These are phyloP conservation scores for Colinus virginianus DNA, from an alignment of 2,113 vertebrate species.

Conservation along the genomic window DNA sequence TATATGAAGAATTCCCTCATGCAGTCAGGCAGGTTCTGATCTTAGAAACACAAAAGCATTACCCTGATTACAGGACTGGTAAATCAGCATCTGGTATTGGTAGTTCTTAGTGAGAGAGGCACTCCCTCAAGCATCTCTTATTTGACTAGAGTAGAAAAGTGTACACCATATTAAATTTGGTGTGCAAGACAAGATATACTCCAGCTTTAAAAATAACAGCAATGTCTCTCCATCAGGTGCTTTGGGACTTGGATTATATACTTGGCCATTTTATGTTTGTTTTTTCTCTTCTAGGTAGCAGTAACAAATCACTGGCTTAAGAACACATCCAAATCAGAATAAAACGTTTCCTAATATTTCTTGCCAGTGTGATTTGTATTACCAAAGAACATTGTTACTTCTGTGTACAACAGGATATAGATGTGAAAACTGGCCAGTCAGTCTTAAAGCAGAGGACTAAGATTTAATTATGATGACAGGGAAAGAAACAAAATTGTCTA, in stretches of 20 bases:
- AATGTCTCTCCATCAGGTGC: conserved; percentile 38
- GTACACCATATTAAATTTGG: conserved; percentile 38
- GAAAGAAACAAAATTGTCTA: neutral
- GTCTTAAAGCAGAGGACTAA: neutral
- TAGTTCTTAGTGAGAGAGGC: conserved; percentile 1
- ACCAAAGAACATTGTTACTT: neutral
- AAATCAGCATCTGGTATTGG: neutral
- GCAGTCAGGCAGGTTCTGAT: neutral
- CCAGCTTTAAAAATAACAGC: conserved; percentile 46
- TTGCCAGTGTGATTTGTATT: neutral
- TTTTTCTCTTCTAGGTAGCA: conserved; percentile 51
- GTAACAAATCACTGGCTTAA: conserved; percentile 40
- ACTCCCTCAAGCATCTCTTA: conserved; percentile 36
- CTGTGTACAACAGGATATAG: neutral
- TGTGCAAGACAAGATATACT: conserved; percentile 44
- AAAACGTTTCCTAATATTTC: neutral
- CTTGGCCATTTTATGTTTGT: neutral
- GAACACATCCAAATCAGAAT: neutral
- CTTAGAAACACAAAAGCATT: neutral
- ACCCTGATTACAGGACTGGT: neutral
- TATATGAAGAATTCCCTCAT: neutral
- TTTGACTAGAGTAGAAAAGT: conserved; percentile 35
- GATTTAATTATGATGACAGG: neutral
- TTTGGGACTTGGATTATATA: conserved; percentile 44
- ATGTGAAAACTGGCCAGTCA: neutral